These are phyloP conservation scores for Myripristis jacobus DNA, from an alignment of 2,797 vertebrate species.

Conservation along the genomic window DNA sequence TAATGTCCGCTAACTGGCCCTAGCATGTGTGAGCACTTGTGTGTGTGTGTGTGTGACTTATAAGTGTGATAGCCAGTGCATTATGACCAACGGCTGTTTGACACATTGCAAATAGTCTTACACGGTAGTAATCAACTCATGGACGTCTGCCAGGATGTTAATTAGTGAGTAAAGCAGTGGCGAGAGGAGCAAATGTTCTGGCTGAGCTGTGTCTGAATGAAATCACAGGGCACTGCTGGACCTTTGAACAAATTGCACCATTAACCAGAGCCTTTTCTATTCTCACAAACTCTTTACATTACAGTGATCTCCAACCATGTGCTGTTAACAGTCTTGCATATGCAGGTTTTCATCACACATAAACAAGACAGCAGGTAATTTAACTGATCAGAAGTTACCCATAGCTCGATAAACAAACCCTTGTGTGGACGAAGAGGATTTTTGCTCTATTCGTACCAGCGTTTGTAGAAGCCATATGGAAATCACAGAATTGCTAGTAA, in stretches of 20 bases:
- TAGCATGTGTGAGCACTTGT: slow-evolving; percentile 8
- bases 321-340: no score
- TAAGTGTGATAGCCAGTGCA: background rate
- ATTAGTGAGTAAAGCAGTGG: slow-evolving; percentile 1
- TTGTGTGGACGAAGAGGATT: no score
- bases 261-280: background rate
- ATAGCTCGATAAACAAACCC: background rate
- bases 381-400: background rate
- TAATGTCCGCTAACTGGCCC: slow-evolving; percentile 53
- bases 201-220: slow-evolving; percentile 5
- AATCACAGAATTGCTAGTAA: background rate
- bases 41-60: slow-evolving; percentile 6
- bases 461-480: no score
- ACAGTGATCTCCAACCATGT: background rate
- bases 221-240: slow-evolving; percentile 13
- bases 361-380: no score
- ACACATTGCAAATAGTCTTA: slow-evolving; percentile 28
- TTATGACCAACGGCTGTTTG: slow-evolving; percentile 40
- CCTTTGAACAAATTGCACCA: slow-evolving; percentile 31
- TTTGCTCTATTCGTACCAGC: no score
- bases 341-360: no score
- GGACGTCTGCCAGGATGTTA: slow-evolving; percentile 32
- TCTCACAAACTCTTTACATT: background rate
- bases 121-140: slow-evolving; percentile 35
- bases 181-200: background rate